Conservation (phyloP, 2,113 vertebrate genomes). For the Notechis scutatus region DNA sequence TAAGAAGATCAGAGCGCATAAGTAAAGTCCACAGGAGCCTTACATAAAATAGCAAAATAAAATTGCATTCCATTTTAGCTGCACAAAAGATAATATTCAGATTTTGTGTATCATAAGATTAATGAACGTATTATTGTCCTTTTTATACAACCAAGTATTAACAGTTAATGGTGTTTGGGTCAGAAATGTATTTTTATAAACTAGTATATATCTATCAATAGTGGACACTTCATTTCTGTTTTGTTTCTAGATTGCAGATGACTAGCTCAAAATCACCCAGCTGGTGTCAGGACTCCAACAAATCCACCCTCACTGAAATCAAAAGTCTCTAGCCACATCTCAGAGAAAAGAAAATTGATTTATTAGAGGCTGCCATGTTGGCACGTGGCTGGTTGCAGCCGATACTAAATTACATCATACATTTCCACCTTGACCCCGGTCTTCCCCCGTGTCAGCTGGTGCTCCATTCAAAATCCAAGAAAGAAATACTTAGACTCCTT, state of each 20-base stretch:
- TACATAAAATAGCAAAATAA: neutral
- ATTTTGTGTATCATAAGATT: neutral
- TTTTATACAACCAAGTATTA: neutral
- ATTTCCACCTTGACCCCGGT: no score
- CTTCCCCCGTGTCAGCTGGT: no score
- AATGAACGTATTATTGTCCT: neutral
- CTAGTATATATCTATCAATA: neutral
- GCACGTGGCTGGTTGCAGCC: no score
- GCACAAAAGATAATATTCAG: neutral
- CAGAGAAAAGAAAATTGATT: no score
- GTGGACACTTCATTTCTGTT: neutral
- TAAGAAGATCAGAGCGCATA: neutral
- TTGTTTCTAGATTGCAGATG: neutral
- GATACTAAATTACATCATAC: no score
- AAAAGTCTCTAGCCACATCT: no score
- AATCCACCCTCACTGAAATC: no score
- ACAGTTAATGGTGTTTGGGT: neutral
- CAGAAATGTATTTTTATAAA: neutral
- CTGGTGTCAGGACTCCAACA: no score
- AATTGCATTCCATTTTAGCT: neutral
- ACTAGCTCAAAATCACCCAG: no score
- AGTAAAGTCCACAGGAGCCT: neutral
- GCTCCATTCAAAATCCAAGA: no score
- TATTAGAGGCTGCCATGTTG: no score
- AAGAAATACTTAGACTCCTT: no score